Percentiles rank a stretch among this genome's conserved stretches.
phyloP scores from a whole-genome alignment of 2,888 invertebrate species.

The Nasonovia ribisnigri region DNA sequence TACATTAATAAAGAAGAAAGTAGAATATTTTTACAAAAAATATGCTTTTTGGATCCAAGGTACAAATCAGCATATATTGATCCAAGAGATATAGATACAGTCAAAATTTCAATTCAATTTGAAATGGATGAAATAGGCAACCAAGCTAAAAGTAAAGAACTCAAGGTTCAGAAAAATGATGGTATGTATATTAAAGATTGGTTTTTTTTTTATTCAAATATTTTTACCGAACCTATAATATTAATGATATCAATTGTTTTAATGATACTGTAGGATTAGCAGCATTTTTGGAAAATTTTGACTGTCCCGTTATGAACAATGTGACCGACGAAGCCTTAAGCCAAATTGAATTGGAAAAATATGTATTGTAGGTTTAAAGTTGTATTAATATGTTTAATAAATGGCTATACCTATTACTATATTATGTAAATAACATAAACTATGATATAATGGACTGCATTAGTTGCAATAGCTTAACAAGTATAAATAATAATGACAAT shows the following conservation, averaged over 20 bases:
- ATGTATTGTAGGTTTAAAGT: not conserved
- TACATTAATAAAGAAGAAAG: constrained; percentile 16
- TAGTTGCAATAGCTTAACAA: too few species aligned
- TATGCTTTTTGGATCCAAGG: constrained; percentile 4
- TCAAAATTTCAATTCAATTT: not conserved
- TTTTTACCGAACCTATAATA: not conserved
- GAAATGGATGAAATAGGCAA: constrained; percentile 14
- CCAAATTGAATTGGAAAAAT: constrained; percentile 25
- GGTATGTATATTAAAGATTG: not conserved
- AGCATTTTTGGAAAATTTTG: constrained; percentile 13
- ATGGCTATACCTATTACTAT: too few species aligned
- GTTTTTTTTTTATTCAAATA: too few species aligned
- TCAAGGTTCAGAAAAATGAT: not conserved
- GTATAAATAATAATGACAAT: too few species aligned
- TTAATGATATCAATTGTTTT: not conserved
- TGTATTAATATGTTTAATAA: too few species aligned
- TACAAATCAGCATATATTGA: not conserved
- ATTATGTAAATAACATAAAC: too few species aligned
- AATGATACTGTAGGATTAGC: not conserved
- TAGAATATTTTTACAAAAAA: constrained; percentile 21
- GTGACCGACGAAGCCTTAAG: not conserved
- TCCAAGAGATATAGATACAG: not conserved
- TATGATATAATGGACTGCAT: too few species aligned
- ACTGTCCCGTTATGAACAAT: not conserved
- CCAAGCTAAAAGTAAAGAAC: not conserved